These are phyloP conservation scores for Metacarcinus magister DNA, from an alignment of 2,888 invertebrate genomes.

Conservation along the genomic window DNA sequence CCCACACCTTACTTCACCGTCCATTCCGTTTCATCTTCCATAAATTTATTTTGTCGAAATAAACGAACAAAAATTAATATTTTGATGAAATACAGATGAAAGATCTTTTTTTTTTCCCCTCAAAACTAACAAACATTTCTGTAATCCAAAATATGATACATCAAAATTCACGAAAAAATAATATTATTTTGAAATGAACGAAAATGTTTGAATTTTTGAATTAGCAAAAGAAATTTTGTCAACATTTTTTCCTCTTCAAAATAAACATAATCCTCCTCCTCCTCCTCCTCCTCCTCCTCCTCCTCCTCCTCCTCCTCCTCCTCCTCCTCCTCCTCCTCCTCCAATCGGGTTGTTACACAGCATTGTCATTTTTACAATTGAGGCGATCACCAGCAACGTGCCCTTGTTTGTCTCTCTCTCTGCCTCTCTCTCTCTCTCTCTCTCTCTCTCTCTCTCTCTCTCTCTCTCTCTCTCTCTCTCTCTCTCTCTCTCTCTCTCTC, in stretches of 20 bases:
- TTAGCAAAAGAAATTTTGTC: no score
- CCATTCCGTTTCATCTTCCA: no score
- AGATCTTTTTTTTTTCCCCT: no score
- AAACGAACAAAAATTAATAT: no score
- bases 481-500: constrained; percentile 19
- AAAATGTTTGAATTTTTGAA: no score
- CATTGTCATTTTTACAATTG: background rate
- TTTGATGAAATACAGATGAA: no score
- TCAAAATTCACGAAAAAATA: no score
- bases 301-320: constrained; percentile 20
- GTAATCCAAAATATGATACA: no score
- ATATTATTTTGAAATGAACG: no score
- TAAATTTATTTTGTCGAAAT: background rate
- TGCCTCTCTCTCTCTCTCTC: background rate
- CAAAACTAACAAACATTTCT: no score
- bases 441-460: constrained; percentile 45
- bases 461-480: constrained; percentile 40
- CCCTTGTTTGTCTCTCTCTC: background rate
- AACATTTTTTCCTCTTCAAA: no score
- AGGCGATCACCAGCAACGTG: background rate
- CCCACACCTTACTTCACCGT: no score
- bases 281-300: background rate
- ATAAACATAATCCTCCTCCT: background rate
- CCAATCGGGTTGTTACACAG: background rate
- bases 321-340: background rate